Base-by-base conservation (phyloP, 2,797 vertebrate species). In the Lithobates sylvaticus region DNA sequence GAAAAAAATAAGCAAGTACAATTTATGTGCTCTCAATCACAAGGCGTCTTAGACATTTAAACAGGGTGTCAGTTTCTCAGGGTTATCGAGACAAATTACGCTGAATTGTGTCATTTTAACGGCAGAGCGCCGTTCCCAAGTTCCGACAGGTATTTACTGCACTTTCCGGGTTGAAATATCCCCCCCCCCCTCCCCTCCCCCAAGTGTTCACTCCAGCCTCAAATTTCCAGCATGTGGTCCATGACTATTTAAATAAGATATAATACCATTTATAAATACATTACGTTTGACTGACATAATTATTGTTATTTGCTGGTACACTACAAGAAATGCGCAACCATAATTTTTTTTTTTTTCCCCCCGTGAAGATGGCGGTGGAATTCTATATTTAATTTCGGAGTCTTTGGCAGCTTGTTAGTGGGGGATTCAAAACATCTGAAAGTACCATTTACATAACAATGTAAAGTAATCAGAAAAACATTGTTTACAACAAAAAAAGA, bases 31-130 rank as follows among this genome's bases (percentile, higher is more conserved):
- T 32, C 65, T 88, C 7, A 2, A 65, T 90, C 81, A 89, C 73
- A 86, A 34, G 83, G 71, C 79, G 69, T 88, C 89, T 92, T 88
- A 89, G 73, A 34, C n/a, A 84, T 89, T 78, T 1, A 84, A 89
- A 5, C 36, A 0, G 85, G 26, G 68, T 91, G 89, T 90, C 84
- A 67, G 34, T 88, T 90, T 88, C 88, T 89, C 73, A n/a, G 69
- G 10, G 50, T 89, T 88, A 72, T 34, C 87, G 83, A 90, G 90
- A 36, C 26, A 87, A 36, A 73, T 87, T 76, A 84, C 58, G 78
- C n/a, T 67, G 84, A 87, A 65, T 88, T 89, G 88, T 27, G 86
- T 81, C 3, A 13, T 85, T 91, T 89, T 83, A 88, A 42, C 71
- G 78, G 16, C 76, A 77, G 88, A 84, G 85, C 72, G 74, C 0